These are phyloP conservation scores for Limnephilus rhombicus DNA, from an alignment of 2,888 invertebrate genomes.

Conservation along the genomic window DNA sequence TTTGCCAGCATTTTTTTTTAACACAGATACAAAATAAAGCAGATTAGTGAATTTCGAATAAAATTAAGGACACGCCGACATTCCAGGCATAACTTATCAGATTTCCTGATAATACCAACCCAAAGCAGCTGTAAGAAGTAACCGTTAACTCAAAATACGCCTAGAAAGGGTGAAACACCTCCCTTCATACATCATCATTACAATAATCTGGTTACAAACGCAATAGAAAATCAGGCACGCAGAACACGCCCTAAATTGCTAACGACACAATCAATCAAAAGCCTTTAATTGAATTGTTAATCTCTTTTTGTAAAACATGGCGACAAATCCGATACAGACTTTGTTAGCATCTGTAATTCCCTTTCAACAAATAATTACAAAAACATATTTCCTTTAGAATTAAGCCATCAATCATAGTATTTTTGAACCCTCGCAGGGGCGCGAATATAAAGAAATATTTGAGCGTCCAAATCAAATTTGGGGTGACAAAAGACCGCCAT, in stretches of 20 bases:
- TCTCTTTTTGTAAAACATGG: neutral
- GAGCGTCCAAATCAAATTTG: neutral
- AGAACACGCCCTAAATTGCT: neutral
- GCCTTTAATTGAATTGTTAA: neutral
- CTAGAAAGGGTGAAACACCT: neutral
- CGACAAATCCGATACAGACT: neutral
- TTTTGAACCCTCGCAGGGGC: neutral
- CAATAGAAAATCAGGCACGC: neutral
- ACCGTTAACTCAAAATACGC: neutral
- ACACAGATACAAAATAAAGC: too few relatives aligned
- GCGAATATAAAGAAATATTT: neutral
- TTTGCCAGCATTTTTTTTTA: too few relatives aligned
- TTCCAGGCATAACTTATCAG: neutral
- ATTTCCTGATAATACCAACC: neutral
- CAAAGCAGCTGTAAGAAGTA: neutral
- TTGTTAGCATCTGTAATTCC: neutral
- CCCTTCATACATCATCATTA: neutral
- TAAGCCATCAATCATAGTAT: constrained; percentile 16
- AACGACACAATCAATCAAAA: neutral
- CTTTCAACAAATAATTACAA: constrained; percentile 12
- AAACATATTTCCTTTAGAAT: neutral
- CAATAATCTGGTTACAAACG: neutral
- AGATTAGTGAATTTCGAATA: too few relatives aligned
- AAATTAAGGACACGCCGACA: too few relatives aligned
- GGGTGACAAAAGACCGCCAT: constrained; percentile 7